Conservation (phyloP, 2,888 invertebrate genomes). For the Pocota personata region DNA sequence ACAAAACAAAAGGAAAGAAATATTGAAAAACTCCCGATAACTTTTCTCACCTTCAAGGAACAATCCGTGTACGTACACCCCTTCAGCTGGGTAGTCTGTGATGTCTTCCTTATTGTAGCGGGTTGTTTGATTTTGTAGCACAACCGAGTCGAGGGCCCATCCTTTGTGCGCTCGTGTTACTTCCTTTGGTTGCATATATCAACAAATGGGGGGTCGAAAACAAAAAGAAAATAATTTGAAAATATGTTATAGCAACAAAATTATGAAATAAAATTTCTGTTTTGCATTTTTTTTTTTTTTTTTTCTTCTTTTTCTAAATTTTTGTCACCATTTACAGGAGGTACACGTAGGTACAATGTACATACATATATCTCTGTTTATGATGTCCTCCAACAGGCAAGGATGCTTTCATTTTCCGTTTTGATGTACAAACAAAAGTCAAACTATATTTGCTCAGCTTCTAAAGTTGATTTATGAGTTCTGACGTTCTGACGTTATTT, state of each 20-base stretch:
- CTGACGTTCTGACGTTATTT: slow-evolving; percentile 44
- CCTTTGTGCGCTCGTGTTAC: slow-evolving; percentile 98
- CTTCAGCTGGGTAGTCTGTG: slow-evolving; percentile 94
- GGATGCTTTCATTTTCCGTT: not conserved
- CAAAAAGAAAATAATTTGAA: slow-evolving; percentile 46
- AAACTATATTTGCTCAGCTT: slow-evolving; percentile 44
- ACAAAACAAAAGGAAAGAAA: not conserved
- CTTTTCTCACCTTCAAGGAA: slow-evolving; percentile 91
- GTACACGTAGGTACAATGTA: not conserved
- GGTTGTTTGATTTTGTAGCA: slow-evolving; percentile 96
- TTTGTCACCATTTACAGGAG: not conserved
- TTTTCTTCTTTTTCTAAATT: not conserved
- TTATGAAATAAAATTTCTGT: slow-evolving; percentile 27
- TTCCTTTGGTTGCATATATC: slow-evolving; percentile 85
- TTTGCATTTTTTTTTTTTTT: not conserved
- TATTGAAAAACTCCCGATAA: slow-evolving; percentile 26
- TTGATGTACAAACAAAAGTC: slow-evolving; percentile 34
- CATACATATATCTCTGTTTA: too few species aligned
- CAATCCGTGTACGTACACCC: slow-evolving; percentile 94
- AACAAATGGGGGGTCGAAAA: not conserved
- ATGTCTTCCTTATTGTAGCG: slow-evolving; percentile 94
- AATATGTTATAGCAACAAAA: slow-evolving; percentile 38
- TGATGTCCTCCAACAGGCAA: not conserved
- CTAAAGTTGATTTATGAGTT: slow-evolving; percentile 56
- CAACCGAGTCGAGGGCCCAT: slow-evolving; percentile 98